These are phyloP conservation scores for Drosophila navojoa DNA, from an alignment of 1,140 invertebrate genomes.

Conservation along the genomic window DNA sequence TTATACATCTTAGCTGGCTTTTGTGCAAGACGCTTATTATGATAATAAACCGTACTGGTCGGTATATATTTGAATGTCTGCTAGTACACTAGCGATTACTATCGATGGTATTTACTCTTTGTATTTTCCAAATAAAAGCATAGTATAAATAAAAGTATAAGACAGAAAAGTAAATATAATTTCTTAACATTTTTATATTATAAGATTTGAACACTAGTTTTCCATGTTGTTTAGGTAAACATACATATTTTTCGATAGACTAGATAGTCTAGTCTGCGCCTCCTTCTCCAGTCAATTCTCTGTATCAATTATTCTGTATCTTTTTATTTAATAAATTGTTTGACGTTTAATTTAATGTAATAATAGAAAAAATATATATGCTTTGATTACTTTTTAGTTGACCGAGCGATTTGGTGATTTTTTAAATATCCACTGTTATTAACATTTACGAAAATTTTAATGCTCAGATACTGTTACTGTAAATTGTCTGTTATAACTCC, in stretches of 20 bases:
- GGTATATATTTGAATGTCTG: background rate
- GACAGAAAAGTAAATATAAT: background rate
- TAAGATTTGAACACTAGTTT: background rate
- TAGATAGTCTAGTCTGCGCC: background rate
- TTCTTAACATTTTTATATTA: background rate
- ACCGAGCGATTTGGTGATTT: background rate
- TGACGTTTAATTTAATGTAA: background rate
- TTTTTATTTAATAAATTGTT: background rate
- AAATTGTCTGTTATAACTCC: slow-evolving; percentile 3
- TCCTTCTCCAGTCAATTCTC: no score
- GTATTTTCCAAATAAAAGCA: background rate
- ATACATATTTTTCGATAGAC: no score
- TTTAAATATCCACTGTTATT: background rate
- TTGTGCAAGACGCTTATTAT: background rate
- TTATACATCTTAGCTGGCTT: background rate
- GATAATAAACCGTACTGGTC: background rate
- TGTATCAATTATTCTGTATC: background rate
- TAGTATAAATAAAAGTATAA: no score
- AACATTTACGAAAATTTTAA: slow-evolving; percentile 7
- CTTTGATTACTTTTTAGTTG: no score
- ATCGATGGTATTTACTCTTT: background rate
- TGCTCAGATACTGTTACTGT: slow-evolving; percentile 18
- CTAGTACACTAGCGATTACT: background rate
- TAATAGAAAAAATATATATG: background rate
- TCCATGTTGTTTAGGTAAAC: background rate